These are phyloP conservation scores for Cephus runcator DNA, from an alignment of 2,888 invertebrate genomes.

Conservation along the genomic window DNA sequence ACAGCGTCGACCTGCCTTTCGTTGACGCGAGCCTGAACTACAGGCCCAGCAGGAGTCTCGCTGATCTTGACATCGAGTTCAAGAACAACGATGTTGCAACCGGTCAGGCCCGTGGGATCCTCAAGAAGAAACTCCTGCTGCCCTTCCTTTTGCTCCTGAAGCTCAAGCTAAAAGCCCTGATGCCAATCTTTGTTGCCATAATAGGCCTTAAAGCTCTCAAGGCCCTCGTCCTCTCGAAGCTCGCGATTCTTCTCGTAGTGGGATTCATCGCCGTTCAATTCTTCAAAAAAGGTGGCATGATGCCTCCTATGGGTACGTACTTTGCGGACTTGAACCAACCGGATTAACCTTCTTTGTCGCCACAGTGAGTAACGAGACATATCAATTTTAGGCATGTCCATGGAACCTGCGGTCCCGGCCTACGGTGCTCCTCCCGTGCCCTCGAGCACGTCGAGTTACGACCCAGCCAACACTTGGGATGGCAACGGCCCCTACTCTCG, in stretches of 20 bases:
- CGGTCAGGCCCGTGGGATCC: conserved; percentile 73
- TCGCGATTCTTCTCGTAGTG: conserved; percentile 82
- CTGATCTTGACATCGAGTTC: conserved; percentile 64
- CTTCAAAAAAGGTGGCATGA: conserved; percentile 79
- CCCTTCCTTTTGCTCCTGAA: conserved; percentile 83
- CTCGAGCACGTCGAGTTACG: conserved; percentile 70
- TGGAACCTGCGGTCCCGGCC: conserved; percentile 73
- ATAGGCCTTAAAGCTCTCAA: conserved; percentile 86
- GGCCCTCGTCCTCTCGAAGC: conserved; percentile 84
- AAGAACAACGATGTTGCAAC: conserved; percentile 51
- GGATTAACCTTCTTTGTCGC: not conserved
- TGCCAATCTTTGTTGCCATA: conserved; percentile 83
- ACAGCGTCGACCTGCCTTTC: conserved; percentile 76
- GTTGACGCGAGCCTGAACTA: conserved; percentile 56
- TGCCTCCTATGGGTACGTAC: conserved; percentile 56
- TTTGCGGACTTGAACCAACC: not conserved
- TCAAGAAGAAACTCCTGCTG: conserved; percentile 86
- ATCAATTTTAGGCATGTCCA: conserved; percentile 73
- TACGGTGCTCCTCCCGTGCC: conserved; percentile 76
- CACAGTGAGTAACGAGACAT: not conserved
- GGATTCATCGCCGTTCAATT: conserved; percentile 85
- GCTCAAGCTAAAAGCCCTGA: conserved; percentile 84
- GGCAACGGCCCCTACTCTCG: conserved; percentile 83
- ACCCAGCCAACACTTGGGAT: conserved; percentile 78
- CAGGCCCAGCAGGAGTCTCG: conserved; percentile 58